Evolutionary conservation across 2,888 invertebrate species (phyloP), one percentile per base, ranked within the genome.

Genomic region (Philopedon plagiatum): DNA sequence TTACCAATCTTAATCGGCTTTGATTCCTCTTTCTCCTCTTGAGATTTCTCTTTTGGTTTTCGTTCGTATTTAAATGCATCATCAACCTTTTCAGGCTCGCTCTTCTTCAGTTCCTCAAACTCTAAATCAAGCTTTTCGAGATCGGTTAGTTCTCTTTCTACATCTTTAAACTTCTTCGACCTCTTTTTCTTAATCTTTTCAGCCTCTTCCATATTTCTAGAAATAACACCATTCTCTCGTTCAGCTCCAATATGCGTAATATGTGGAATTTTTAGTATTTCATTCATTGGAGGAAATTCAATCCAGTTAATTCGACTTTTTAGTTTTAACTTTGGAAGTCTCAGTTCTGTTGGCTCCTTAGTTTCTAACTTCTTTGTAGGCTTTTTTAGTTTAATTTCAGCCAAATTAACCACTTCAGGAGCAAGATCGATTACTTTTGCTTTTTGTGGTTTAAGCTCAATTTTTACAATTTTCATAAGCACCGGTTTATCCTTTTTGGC

Each of bases 291-390:
- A 63, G 86, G 85, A 76, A 87, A 87, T 62, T 86, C 86, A 0
- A 88, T 82, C 77, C 88, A 88, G 54, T 86, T 88, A 15, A 93
- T 91, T 76, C 91, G 88, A 82, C 93, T 93, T 80, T 92, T 92
- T 2, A 94, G 84, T 81, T 91, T 88, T 49, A 92, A 86, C 82
- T 91, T 92, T 0, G 92, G 93, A 61, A 92, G 83, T 77, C 76
- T 77, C 1, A 78, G 79, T 60, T 76, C 70, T 51, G 73, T 76
- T 3, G 76, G 75, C 75, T 80, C 80, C 74, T 79, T 80, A 73
- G 80, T 80, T 9, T 79, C 71, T 4, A 78, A 75, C 62, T 68
- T 61, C 56, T 78, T 78, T 68, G 78, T 77, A 2, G 81, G 78
- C 76, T 83, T 84, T 51, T 82, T 84, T 7, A 93, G 85, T 84